Evolutionary conservation across 2,888 invertebrate genomes (phyloP).

Genomic region (Empis livida): DNA sequence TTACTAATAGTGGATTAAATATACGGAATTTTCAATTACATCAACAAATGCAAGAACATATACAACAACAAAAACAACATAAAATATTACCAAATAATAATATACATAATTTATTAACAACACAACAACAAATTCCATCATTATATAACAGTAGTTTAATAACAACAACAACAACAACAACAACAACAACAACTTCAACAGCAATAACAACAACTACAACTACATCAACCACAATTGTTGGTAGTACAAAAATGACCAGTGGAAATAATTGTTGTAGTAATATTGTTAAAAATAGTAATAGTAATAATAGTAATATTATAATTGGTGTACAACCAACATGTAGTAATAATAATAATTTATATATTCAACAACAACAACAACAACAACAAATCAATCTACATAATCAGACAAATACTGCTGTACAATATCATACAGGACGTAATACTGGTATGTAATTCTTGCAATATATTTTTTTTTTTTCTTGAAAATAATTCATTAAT

Average conservation of each 20-base stretch:
- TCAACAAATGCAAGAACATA: slow-evolving; percentile 20
- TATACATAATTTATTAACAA: background rate
- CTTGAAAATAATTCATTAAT: too few species aligned
- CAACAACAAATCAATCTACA: background rate
- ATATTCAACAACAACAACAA: background rate
- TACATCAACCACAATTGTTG: slow-evolving; percentile 3
- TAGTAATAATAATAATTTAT: background rate
- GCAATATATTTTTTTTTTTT: background rate
- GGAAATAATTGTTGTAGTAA: background rate
- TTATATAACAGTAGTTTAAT: background rate
- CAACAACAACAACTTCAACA: slow-evolving; percentile 6
- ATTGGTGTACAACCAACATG: background rate
- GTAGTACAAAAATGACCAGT: background rate
- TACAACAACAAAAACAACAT: slow-evolving; percentile 4
- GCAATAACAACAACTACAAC: background rate
- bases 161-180: background rate
- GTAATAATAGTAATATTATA: background rate
- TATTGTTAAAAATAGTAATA: background rate
- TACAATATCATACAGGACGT: slow-evolving; percentile 8
- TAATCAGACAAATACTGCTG: slow-evolving; percentile 8
- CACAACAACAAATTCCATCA: background rate
- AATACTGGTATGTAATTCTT: slow-evolving; percentile 12
- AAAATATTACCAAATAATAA: background rate
- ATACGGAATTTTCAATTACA: slow-evolving; percentile 17
- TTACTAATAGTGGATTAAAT: slow-evolving; percentile 6